These are phyloP conservation scores for Pyrgus malvae DNA, from an alignment of 2,888 invertebrate species.

Conservation along the genomic window DNA sequence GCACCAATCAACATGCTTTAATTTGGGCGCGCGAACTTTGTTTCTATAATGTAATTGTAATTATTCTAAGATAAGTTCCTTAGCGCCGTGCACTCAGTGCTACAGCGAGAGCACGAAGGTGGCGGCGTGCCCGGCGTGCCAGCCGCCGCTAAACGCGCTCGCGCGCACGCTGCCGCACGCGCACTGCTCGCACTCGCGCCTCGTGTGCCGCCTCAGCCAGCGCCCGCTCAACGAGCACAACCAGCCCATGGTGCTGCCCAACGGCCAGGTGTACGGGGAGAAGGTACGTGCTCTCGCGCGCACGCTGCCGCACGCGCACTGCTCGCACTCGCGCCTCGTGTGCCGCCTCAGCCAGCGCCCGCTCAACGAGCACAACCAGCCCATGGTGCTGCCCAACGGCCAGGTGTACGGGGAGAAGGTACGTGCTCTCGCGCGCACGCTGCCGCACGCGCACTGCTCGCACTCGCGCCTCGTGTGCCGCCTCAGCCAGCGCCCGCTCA, in stretches of 20 bases:
- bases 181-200: constrained; percentile 97
- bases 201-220: constrained; percentile 95
- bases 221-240: constrained; percentile 98
- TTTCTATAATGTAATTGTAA: too few relatives aligned
- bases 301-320: constrained; percentile 96
- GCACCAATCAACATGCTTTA: too few relatives aligned
- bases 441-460: constrained; percentile 98
- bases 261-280: constrained; percentile 98
- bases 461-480: constrained; percentile 97
- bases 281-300: constrained; percentile 89
- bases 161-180: constrained; percentile 95
- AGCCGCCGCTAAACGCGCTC: constrained; percentile 91
- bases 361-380: constrained; percentile 98
- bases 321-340: constrained; percentile 96
- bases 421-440: constrained; percentile 85
- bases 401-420: constrained; percentile 97
- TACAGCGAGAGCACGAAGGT: constrained; percentile 83
- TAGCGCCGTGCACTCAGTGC: constrained; percentile 83
- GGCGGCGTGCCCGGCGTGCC: constrained; percentile 96
- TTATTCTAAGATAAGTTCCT: constrained; percentile 38
- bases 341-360: constrained; percentile 95
- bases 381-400: constrained; percentile 99
- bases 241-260: constrained; percentile 99
- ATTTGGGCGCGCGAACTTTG: too few relatives aligned
- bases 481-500: constrained; percentile 94